These are phyloP conservation scores for Lasioglossum zephyrum DNA, from an alignment of 2,888 invertebrate species.

Conservation along the genomic window DNA sequence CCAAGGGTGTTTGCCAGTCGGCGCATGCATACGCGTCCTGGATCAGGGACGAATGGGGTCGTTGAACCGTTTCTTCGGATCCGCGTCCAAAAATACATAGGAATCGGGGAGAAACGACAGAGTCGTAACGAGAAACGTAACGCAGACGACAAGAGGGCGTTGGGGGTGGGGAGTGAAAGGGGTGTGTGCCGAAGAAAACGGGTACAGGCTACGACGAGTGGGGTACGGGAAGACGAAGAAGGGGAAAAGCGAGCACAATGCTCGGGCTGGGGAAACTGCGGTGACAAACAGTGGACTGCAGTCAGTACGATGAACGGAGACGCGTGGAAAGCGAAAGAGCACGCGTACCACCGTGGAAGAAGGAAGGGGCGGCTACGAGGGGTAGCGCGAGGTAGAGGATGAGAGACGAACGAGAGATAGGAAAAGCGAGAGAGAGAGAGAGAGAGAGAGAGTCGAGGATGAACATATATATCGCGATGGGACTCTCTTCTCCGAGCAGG, in stretches of 20 bases:
- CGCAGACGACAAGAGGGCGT: slow-evolving; percentile 52
- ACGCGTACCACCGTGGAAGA: background rate
- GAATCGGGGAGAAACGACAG: slow-evolving; percentile 50
- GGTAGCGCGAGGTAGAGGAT: slow-evolving; percentile 9
- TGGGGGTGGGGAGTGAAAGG: background rate
- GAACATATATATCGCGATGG: slow-evolving; percentile 65
- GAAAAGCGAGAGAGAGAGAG: slow-evolving; percentile 22
- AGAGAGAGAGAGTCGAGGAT: slow-evolving; percentile 46
- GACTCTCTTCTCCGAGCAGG: slow-evolving; percentile 60
- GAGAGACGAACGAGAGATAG: slow-evolving; percentile 1
- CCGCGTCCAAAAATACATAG: slow-evolving; percentile 70
- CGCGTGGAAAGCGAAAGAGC: slow-evolving; percentile 4
- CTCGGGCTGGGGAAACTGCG: slow-evolving; percentile 50
- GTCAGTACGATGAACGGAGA: slow-evolving; percentile 43
- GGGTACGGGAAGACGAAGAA: slow-evolving; percentile 2
- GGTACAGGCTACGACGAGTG: background rate
- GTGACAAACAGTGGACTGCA: slow-evolving; percentile 70
- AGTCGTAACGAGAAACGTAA: slow-evolving; percentile 61
- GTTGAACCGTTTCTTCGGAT: slow-evolving; percentile 69
- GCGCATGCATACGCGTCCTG: slow-evolving; percentile 52
- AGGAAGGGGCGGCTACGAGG: background rate
- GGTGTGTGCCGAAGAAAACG: background rate
- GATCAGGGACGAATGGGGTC: slow-evolving; percentile 61
- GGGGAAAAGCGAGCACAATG: slow-evolving; percentile 52
- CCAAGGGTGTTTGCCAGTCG: slow-evolving; percentile 48